Base-by-base conservation (phyloP, 2,797 vertebrate genomes). In the Ptychadena robeensis region DNA sequence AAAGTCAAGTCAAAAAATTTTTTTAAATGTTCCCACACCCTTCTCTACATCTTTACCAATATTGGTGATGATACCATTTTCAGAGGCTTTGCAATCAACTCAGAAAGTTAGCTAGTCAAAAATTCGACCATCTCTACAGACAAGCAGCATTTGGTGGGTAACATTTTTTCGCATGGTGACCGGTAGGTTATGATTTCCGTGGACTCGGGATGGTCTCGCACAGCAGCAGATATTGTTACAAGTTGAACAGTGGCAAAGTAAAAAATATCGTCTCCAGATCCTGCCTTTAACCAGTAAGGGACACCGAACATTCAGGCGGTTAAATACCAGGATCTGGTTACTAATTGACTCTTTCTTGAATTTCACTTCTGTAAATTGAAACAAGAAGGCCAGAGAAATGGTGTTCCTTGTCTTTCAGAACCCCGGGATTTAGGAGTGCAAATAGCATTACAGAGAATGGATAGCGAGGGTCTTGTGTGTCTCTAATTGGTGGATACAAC, bases 401-500 rank as follows among this genome's bases (percentile, higher is more conserved):
- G 67, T 68, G 14, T 70, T 80, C 28, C 38, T 3, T 31, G 53
- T 27, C 59, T n/a, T 10, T 71, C 30, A 63, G 59, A 76, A 35
- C 14, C 8, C 7, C 48, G 9, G 67, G 74, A 53, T 72, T 64
- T 27, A 83, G 67, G 2, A 32, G 59, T 53, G 7, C 59, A 67
- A 73, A 73, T 80, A 63, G 78, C 22, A 69, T 83, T 79, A 57
- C 64, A 34, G 30, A 71, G 74, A 57, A 69, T 53, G 69, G 75
- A 73, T n/a, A 34, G 82, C 25, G 35, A 48, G 6, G 57, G 27
- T 69, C 78, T 80, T 32, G 35, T 30, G 59, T 75, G 69, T 44
- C 65, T 70, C n/a, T 85, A 75, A 84, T 74, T 74, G 82, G 28
- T 68, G 70, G 35, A 80, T 59, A 65, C 18, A 66, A 14, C 12